Base-by-base conservation (phyloP, 2,888 invertebrate genomes). In the Parasteatoda lunata region DNA sequence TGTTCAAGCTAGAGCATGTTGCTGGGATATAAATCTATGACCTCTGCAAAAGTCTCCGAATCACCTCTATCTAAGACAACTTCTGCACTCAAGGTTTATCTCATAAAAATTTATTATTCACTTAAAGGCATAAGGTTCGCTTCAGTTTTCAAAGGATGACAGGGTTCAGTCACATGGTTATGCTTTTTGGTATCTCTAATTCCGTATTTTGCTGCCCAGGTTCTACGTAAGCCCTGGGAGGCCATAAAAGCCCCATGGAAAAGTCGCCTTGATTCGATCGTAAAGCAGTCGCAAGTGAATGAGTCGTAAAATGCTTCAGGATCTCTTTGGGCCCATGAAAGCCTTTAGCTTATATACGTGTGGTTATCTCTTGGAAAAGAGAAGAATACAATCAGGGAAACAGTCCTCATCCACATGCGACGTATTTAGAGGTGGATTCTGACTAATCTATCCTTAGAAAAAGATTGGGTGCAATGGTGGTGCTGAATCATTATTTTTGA, bases 221-320 rank as follows among this genome's bases (percentile, higher is more conserved):
- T 66, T 15, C 73, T 68, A 11, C 68, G n/a, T 76, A 82, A 84
- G 77, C 83, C 77, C 83, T 30, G 70, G 77, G 54, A 72, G 47
- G 77, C 66, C 72, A 77, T 84, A 84, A 84, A 84, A 84, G 64
- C 5, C 52, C 77, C 59, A 49, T 68, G 65, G 30, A 59, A 30
- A 75, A 84, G 83, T 84, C 65, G 77, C 77, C 66, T 54, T 84
- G 83, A 84, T 84, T 84, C 83, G 83, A 15, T 77, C 77, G 77
- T 84, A 84, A 84, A 84, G 83, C 66, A 77, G 83, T 84, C 71
- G 65, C 77, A 64, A 77, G 54, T 83, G 83, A 84, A 84, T 84
- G 83, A 84, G 77, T 84, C 83, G 83, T 84, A 84, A 84, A 84
- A 84, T 66, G 77, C 70, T 48, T 77, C 54, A 66, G 64, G 77